phyloP scores from a whole-genome alignment of 2,888 invertebrate genomes.

The Phragmatobia fuliginosa region DNA sequence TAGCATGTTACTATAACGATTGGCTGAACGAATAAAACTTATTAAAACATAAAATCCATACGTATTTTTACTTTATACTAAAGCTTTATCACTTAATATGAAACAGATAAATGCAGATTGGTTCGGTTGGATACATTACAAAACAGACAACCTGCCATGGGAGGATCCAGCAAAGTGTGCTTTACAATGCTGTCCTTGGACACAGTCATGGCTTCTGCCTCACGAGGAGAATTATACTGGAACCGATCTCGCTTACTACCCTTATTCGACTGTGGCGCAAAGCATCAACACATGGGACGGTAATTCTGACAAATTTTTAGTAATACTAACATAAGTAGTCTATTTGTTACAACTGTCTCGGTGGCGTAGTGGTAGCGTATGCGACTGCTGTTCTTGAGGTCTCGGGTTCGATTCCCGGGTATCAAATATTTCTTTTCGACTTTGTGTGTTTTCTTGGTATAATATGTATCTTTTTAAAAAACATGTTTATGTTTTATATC shows the following conservation, averaged over 20 bases:
- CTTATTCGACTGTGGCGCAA: slow-evolving; percentile 14
- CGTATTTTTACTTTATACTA: neutral
- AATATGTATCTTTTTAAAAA: too few species aligned
- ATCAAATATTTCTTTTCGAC: too few species aligned
- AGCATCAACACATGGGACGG: slow-evolving; percentile 17
- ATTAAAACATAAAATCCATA: too few species aligned
- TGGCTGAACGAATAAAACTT: too few species aligned
- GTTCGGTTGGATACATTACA: slow-evolving; percentile 99
- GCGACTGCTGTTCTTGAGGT: too few species aligned
- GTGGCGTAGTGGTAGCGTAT: too few species aligned
- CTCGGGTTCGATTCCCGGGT: too few species aligned
- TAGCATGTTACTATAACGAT: too few species aligned
- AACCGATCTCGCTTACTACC: slow-evolving; percentile 40
- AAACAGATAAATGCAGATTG: slow-evolving; percentile 90
- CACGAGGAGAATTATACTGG: slow-evolving; percentile 66
- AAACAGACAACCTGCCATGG: slow-evolving; percentile 83
- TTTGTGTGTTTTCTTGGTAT: too few species aligned
- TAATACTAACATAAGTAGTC: too few species aligned
- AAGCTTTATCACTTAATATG: neutral
- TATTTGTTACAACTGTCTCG: too few species aligned
- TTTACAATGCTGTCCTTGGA: slow-evolving; percentile 57
- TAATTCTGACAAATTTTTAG: neutral
- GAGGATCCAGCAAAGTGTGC: slow-evolving; percentile 68
- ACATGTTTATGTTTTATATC: too few species aligned
- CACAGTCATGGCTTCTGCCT: slow-evolving; percentile 65